Evolutionary conservation across 2,888 invertebrate species (phyloP).

Genomic region (Altica lythri): DNA sequence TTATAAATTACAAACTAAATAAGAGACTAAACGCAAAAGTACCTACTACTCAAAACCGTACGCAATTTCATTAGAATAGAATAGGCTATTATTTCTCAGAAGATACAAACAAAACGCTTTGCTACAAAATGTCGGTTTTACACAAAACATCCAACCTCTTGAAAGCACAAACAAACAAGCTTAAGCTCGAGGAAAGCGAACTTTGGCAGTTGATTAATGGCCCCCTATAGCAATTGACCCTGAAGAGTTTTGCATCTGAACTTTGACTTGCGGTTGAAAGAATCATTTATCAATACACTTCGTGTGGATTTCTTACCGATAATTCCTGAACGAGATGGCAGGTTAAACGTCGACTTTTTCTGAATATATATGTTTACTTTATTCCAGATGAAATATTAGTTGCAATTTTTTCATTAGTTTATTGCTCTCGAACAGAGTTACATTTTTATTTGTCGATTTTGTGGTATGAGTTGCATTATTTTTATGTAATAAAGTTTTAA

Average conservation of each 20-base stretch:
- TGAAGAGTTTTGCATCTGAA: constrained; percentile 45
- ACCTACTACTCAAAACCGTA: no score
- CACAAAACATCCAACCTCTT: constrained; percentile 27
- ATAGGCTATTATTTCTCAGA: no score
- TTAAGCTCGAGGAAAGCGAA: constrained; percentile 28
- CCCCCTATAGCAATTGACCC: constrained; percentile 42
- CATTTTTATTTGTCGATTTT: no score
- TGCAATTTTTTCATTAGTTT: no score
- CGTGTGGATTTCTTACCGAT: constrained; percentile 19
- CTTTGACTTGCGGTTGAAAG: constrained; percentile 42
- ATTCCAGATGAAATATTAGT: no score
- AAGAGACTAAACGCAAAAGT: no score
- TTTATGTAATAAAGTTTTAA: no score
- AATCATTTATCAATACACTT: constrained; percentile 40
- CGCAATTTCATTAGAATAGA: no score
- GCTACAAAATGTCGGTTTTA: constrained; percentile 19
- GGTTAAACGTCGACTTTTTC: constrained; percentile 35
- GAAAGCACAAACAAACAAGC: constrained; percentile 32
- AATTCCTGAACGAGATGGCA: constrained; percentile 15
- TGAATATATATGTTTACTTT: constrained; percentile 38
- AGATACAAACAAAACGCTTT: constrained; percentile 22
- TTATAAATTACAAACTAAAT: no score
- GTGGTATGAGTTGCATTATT: no score
- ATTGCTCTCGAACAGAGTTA: no score
- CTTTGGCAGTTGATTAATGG: constrained; percentile 41